Evolutionary conservation across 2,888 invertebrate species (phyloP), one percentile per base, ranked within the genome.

Genomic region (Panopea generosa): DNA sequence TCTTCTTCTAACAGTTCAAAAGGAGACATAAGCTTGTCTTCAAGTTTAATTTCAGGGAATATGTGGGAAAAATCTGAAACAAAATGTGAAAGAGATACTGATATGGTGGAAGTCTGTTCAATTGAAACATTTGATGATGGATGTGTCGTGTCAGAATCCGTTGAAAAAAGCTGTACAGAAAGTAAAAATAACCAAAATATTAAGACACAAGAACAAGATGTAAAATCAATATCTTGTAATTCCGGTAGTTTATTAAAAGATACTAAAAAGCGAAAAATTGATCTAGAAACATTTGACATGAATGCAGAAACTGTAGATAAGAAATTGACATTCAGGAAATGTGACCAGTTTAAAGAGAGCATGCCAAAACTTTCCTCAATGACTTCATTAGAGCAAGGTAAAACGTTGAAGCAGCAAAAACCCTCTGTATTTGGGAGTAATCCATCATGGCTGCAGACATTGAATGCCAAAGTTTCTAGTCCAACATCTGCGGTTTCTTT

Each of bases 401-500:
- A 33, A 11, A 33, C 33, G 6, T n/a, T n/a, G n/a, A n/a, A n/a
- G n/a, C n/a, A n/a, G n/a, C n/a, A n/a, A n/a, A n/a, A n/a, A n/a
- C n/a, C n/a, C n/a, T n/a, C n/a, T n/a, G n/a, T n/a, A n/a, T n/a
- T n/a, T n/a, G 33, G 33, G 11, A 33, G 33, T 33, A 82, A 80
- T 56, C 85, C 85, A 11, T 72, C 83, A 16, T 85, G 85, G 86
- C 60, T 85, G 18, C 60, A 70, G 14, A 70, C 82, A 27, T 71
- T 85, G 1, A 81, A 83, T n/a, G 59, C 75, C 4, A 81, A 82
- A 47, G 74, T 74, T n/a, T 24, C 78, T 1, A 68, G 77, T 22
- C 76, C 80, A 9, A 33, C 75, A 14, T 79, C 77, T 20, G 27
- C 3, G 45, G 2, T 11, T 33, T 4, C 4, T 7, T 33, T 33